Percentiles rank a stretch among this genome's conserved stretches.
Conservation (phyloP, 2,797 vertebrate species). For the Platalea minor region DNA sequence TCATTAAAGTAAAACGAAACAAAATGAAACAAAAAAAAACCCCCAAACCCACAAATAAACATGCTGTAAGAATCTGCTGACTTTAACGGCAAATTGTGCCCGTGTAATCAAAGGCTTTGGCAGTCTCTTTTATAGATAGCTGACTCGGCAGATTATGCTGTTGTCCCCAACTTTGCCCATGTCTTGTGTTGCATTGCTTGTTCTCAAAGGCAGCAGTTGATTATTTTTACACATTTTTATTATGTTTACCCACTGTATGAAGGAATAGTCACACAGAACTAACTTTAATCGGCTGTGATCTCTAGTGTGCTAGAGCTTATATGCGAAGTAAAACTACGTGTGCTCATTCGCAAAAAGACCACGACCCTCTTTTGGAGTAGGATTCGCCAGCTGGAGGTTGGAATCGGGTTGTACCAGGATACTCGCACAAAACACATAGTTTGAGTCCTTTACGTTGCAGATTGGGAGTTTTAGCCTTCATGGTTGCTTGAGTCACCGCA, state of each 20-base stretch:
- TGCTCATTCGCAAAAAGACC: no score
- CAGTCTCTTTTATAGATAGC: not conserved
- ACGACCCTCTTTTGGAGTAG: not conserved
- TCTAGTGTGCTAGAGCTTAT: accelerated
- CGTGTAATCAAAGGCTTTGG: not conserved
- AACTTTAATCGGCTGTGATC: not conserved
- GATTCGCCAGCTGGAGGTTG: not conserved
- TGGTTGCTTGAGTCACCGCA: not conserved
- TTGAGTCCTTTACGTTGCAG: not conserved
- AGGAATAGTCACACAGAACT: not conserved
- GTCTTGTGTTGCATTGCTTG: no score
- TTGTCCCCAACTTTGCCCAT: not conserved
- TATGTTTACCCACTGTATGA: not conserved
- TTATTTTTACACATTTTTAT: not conserved
- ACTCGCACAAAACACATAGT: accelerated
- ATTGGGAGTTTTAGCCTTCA: not conserved
- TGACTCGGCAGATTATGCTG: not conserved
- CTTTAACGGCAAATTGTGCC: not conserved
- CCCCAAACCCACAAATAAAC: no score
- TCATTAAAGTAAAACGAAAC: not conserved
- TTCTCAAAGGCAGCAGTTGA: not conserved
- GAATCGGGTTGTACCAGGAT: not conserved
- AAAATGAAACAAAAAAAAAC: not conserved
- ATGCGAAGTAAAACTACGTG: accelerated
- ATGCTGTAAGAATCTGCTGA: not conserved